A percentile compares a stretch with the other conserved stretches of the same genome.
phyloP scores from a whole-genome alignment of 2,888 invertebrate species.

The Agrilus cyanescens region DNA sequence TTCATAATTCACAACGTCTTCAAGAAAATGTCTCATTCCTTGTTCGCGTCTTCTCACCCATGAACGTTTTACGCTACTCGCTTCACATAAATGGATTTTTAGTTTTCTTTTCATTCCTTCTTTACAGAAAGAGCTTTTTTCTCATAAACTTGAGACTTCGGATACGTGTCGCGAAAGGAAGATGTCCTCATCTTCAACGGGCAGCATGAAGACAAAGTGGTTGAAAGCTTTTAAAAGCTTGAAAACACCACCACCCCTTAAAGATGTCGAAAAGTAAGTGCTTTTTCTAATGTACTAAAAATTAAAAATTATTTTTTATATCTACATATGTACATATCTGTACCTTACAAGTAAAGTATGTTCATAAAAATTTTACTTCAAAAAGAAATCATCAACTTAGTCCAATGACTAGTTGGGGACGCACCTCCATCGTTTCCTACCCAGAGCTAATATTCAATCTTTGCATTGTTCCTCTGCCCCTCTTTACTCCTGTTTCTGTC shows the following conservation, averaged over 20 bases:
- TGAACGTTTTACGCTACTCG: background rate
- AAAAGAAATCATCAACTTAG: no score
- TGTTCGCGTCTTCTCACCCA: background rate
- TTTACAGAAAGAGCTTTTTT: conserved; percentile 74
- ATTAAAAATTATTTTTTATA: no score
- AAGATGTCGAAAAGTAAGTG: conserved; percentile 51
- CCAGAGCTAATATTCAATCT: no score
- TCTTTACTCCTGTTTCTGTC: no score
- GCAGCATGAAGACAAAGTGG: conserved; percentile 95
- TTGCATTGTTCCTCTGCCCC: no score
- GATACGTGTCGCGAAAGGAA: conserved; percentile 64
- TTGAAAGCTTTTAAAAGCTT: conserved; percentile 91
- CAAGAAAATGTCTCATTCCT: conserved; percentile 6
- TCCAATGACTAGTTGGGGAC: no score
- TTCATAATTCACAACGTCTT: no score
- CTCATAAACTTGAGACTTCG: conserved; percentile 58
- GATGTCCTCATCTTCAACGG: conserved; percentile 73
- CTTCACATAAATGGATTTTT: background rate
- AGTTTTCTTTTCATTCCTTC: conserved; percentile 17
- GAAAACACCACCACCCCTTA: conserved; percentile 56
- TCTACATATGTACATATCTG: no score
- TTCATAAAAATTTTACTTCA: no score
- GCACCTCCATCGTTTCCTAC: no score
- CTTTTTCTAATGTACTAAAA: no score
- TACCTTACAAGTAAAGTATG: no score